These are phyloP conservation scores for Cyaniris semiargus DNA, from an alignment of 2,888 invertebrate species.

Conservation along the genomic window DNA sequence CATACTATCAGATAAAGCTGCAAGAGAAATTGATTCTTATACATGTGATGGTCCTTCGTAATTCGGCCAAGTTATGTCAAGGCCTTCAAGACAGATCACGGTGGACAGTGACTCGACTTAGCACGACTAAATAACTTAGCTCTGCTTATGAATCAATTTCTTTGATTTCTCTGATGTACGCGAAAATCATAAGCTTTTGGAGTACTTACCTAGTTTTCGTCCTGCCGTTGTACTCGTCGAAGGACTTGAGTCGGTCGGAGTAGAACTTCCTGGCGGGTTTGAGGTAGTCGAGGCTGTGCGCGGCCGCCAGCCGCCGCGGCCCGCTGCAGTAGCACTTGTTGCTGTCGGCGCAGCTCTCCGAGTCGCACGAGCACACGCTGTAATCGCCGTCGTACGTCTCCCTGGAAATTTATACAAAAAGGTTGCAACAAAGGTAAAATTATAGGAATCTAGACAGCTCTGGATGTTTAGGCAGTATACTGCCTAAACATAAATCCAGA, in stretches of 20 bases:
- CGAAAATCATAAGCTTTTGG: too few species aligned
- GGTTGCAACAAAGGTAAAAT: not conserved
- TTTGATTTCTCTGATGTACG: too few species aligned
- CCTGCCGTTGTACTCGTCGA: slow-evolving; percentile 69
- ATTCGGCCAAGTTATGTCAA: too few species aligned
- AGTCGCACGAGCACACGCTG: slow-evolving; percentile 88
- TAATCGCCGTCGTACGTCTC: slow-evolving; percentile 66
- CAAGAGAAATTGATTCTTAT: too few species aligned
- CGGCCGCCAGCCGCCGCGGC: slow-evolving; percentile 61
- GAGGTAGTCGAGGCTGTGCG: slow-evolving; percentile 78
- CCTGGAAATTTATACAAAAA: slow-evolving; percentile 50
- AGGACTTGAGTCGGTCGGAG: slow-evolving; percentile 63
- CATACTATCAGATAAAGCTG: too few species aligned
- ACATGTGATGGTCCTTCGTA: too few species aligned
- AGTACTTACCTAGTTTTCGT: slow-evolving; percentile 56
- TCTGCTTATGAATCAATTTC: too few species aligned
- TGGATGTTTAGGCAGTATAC: too few species aligned
- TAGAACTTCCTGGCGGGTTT: slow-evolving; percentile 69
- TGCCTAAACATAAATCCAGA: too few species aligned
- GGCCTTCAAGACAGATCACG: too few species aligned
- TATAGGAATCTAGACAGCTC: not conserved
- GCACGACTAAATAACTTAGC: too few species aligned
- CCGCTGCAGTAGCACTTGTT: slow-evolving; percentile 92
- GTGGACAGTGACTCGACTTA: too few species aligned
- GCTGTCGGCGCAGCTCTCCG: slow-evolving; percentile 92